Base-by-base conservation (phyloP, 2,888 invertebrate genomes). In the Acleris holmiana region DNA sequence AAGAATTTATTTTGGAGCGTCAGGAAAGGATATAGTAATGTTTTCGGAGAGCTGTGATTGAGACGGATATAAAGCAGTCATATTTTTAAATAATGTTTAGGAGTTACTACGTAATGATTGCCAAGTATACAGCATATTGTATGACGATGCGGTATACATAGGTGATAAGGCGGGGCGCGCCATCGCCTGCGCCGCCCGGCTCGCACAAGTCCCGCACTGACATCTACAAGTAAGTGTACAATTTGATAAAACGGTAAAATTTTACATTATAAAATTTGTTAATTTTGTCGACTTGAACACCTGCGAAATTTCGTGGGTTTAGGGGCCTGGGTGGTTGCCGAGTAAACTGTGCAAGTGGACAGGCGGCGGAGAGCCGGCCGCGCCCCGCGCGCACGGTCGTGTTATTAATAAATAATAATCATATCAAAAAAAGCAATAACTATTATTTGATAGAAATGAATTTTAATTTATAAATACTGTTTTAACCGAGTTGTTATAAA, bases 361-460 rank as follows among this genome's bases (percentile, higher is more conserved):
- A 29, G 13, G n/a, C n/a, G n/a, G n/a, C n/a, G n/a, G n/a, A n/a
- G n/a, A n/a, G n/a, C 44, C 65, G 68, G 54, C 67, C 69, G 67
- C 69, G 72, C 72, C 82, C 75, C 78, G 82, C 77, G 82, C 80
- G 76, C 82, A 75, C 83, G 79, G 81, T 80, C 85, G 85, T 83
- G 84, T 80, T 51, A 54, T 49, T 60, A 60, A 29, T 29, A 29
- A 29, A 29, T 60, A 65, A 57, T 65, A 80, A 84, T 88, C 91
- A 92, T 91, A 91, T 92, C 91, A 91, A 86, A 83, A 78, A 86
- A 91, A 92, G 91, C 91, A 92, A 91, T 91, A 91, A 91, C 89
- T 89, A 89, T 90, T 89, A 89, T 90, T 89, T 90, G 85, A 89
- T 90, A 87, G 86, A 79, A 80, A 84, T 72, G 68, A 73, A 72